Evolutionary conservation across 2,113 vertebrate genomes (phyloP).

Genomic region (Manacus vitellinus): DNA sequence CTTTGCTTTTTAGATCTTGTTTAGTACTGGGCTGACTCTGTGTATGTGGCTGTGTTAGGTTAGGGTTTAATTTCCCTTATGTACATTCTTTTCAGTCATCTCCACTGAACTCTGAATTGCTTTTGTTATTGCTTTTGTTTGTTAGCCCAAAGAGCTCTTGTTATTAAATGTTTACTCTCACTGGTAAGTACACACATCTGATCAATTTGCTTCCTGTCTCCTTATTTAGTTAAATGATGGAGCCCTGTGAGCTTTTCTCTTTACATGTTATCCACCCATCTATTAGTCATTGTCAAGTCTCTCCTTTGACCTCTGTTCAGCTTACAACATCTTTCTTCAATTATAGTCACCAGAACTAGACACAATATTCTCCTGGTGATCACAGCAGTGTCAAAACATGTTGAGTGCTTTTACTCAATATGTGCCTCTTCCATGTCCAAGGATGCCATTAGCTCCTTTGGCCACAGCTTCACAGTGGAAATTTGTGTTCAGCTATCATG

Average conservation of each 20-base stretch:
- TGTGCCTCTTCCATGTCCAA: background rate
- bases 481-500: background rate
- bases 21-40: background rate
- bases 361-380: background rate
- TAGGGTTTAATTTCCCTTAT: background rate
- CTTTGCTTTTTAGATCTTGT: background rate
- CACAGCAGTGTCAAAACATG: background rate
- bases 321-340: conserved; percentile 19
- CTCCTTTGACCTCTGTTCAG: background rate
- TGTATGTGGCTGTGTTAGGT: background rate
- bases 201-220: background rate
- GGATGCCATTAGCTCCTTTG: background rate
- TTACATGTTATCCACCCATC: background rate
- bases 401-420: background rate
- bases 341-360: background rate
- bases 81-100: background rate
- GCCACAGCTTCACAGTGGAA: background rate
- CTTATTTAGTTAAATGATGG: background rate
- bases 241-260: background rate
- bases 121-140: background rate
- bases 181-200: background rate
- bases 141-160: background rate
- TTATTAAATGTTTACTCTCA: background rate
- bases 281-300: background rate
- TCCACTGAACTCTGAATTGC: background rate